phyloP scores from a whole-genome alignment of 2,888 invertebrate species.

The Eristalis arbustorum region DNA sequence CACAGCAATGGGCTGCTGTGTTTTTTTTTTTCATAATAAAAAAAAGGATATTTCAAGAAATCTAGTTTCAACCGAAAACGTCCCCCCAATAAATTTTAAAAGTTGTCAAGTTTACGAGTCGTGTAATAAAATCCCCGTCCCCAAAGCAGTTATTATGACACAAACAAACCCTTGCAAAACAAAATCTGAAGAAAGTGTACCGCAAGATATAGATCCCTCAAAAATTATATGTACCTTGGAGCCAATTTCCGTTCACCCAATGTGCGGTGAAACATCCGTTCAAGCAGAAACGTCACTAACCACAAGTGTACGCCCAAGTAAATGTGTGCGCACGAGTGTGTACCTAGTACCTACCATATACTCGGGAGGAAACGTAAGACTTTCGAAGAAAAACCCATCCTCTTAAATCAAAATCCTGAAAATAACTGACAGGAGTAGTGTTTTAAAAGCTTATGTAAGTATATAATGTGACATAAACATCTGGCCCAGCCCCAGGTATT shows the following conservation, averaged over 20 bases:
- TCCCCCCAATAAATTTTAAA: background rate
- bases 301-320: constrained; percentile 11
- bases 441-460: background rate
- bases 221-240: constrained; percentile 27
- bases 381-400: background rate
- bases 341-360: background rate
- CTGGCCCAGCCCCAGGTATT: background rate
- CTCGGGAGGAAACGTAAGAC: background rate
- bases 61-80: background rate
- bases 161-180: constrained; percentile 15
- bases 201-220: constrained; percentile 7
- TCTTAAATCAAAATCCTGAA: background rate
- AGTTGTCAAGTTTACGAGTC: constrained; percentile 20
- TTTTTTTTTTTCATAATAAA: too few relatives aligned
- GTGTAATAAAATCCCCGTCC: constrained; percentile 5
- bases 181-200: background rate
- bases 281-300: constrained; percentile 20
- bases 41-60: background rate
- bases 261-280: constrained; percentile 30
- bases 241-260: constrained; percentile 28
- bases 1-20: background rate
- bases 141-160: constrained; percentile 2
- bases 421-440: background rate
- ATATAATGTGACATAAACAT: background rate
- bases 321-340: background rate